Evolutionary conservation across 1,140 invertebrate genomes (phyloP), one percentile per base, ranked within the genome.

Genomic region (Cyclina sinensis): DNA sequence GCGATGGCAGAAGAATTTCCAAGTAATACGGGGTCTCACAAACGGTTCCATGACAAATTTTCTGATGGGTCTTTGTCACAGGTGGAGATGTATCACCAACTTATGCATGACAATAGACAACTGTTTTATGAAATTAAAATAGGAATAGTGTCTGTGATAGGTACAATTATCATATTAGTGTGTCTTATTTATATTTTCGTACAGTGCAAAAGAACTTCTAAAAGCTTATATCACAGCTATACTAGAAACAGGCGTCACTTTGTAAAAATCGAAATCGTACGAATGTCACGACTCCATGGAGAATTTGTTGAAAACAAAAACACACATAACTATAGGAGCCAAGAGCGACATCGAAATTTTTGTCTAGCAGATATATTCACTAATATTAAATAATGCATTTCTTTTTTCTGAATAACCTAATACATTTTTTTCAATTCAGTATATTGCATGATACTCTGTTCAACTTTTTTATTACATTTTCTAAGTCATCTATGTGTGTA

Each of bases 71-170:
- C 86, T 18, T 65, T 81, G 24, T 80, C 86, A 16, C 59, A 73
- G 62, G 86, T 88, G 24, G 86, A 88, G 46, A 30, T 80, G n/a
- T 88, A 80, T 30, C 78, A 88, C 62, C 62, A 88, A 39, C 59
- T 81, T 2, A 88, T 88, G 86, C 86, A 88, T 48, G 86, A 88
- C 78, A 88, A 88, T 48, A 80, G 81, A 73, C 54, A 88, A 73
- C 76, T 88, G 4, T 81, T 88, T 18, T 88, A 70, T 57, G 78
- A 81, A 70, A 80, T 88, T 5, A 88, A 88, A 48, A 88, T 88
- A 18, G 86, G 86, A 35, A 88, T 88, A 16, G 74, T 88, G 16
- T 35, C 86, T 35, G 43, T 88, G 27, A 80, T 88, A 39, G 86
- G 86, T 2, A 51, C 16, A 2, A 48, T 87, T 51, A 37, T 87